Evolutionary conservation across 2,113 vertebrate species (phyloP).

Genomic region (Dasyprocta punctata): DNA sequence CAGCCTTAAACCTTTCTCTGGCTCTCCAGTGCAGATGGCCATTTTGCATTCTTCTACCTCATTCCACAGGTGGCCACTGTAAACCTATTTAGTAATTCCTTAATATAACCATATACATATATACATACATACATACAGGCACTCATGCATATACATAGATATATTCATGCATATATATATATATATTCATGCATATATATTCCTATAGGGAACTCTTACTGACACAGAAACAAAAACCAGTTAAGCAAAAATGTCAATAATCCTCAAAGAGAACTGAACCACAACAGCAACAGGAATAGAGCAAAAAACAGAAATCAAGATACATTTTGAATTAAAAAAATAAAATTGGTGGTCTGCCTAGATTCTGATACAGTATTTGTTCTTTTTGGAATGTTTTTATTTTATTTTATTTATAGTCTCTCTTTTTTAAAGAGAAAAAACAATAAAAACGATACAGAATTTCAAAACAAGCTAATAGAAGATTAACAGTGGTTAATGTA

Average conservation of each 20-base stretch:
- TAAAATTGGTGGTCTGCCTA: not conserved
- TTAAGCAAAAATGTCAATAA: not conserved
- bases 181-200: too few species aligned
- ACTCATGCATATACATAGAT: not conserved
- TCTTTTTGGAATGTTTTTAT: too few species aligned
- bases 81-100: not conserved
- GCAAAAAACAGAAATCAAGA: not conserved
- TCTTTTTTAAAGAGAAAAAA: too few species aligned
- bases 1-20: not conserved
- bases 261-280: not conserved
- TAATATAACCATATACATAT: not conserved
- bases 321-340: not conserved
- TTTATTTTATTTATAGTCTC: too few species aligned
- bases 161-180: not conserved
- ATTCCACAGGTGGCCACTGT: not conserved
- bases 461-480: too few species aligned
- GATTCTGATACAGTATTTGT: not conserved
- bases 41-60: not conserved
- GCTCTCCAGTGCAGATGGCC: not conserved
- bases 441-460: too few species aligned
- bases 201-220: not conserved
- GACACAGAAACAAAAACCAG: not conserved
- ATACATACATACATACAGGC: not conserved
- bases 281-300: not conserved
- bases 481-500: too few species aligned